phyloP scores from a whole-genome alignment of 1,140 invertebrate genomes.

The Zaprionus camerounensis region DNA sequence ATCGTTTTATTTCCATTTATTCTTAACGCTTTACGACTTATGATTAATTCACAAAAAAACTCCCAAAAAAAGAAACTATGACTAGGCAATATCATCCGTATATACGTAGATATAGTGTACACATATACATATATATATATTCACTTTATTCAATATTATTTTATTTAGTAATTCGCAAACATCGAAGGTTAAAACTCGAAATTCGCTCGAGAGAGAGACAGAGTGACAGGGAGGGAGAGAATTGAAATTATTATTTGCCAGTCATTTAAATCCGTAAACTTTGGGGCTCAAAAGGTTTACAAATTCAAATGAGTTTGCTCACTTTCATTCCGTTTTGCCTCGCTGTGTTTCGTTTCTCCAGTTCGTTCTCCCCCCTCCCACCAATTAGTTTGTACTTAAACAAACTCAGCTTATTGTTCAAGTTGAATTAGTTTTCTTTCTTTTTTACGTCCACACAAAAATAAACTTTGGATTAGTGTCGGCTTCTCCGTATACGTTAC shows the following conservation, averaged over 20 bases:
- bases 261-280: slow-evolving; percentile 79
- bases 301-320: slow-evolving; percentile 68
- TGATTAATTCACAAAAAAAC: slow-evolving; percentile 17
- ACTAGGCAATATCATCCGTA: slow-evolving; percentile 32
- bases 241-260: slow-evolving; percentile 17
- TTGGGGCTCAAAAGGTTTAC: slow-evolving; percentile 80
- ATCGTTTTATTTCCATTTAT: slow-evolving; percentile 26
- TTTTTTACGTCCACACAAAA: slow-evolving; percentile 21
- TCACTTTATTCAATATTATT: slow-evolving; percentile 24
- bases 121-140: slow-evolving; percentile 17
- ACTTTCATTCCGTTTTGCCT: slow-evolving; percentile 13
- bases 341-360: not conserved
- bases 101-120: slow-evolving; percentile 18
- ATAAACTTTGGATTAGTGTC: slow-evolving; percentile 27
- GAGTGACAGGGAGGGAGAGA: not conserved
- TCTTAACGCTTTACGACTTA: slow-evolving; percentile 8
- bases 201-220: slow-evolving; percentile 38
- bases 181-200: slow-evolving; percentile 30
- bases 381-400: slow-evolving; percentile 46
- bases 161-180: slow-evolving; percentile 23
- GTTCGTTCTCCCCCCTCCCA: not conserved
- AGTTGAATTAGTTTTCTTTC: slow-evolving; percentile 36
- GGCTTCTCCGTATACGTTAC: not conserved
- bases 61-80: slow-evolving; percentile 12
- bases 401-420: slow-evolving; percentile 33